Percentiles rank a stretch among this genome's conserved stretches.
These are phyloP conservation scores for Orbicella faveolata DNA, from an alignment of 64 coral and sea anemone species.

Conservation along the genomic window DNA sequence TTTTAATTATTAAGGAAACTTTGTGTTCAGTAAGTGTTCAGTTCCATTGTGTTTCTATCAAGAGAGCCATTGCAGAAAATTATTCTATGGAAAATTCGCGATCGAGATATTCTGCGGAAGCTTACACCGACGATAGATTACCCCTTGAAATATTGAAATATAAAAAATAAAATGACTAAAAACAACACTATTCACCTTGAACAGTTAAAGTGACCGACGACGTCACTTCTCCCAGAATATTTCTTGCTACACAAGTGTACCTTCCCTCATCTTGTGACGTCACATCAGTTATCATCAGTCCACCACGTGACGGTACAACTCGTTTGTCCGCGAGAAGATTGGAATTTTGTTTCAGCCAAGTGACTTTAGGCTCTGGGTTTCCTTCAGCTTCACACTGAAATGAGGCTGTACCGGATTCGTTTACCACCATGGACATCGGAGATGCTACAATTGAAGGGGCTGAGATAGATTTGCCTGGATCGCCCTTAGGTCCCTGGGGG, in stretches of 20 bases:
- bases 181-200: neutral
- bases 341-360: slow-evolving; percentile 50
- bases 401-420: too few species aligned
- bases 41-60: too few species aligned
- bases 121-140: too few species aligned
- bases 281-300: slow-evolving; percentile 16
- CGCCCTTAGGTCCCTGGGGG: slow-evolving; percentile 3
- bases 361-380: slow-evolving; percentile 24
- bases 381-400: too few species aligned
- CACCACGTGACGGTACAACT: neutral
- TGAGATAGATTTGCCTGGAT: too few species aligned
- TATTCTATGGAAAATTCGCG: too few species aligned
- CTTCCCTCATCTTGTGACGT: slow-evolving; percentile 29
- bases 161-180: too few species aligned
- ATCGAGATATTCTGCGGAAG: too few species aligned
- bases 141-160: too few species aligned
- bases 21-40: neutral
- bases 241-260: slow-evolving; percentile 30
- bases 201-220: slow-evolving; percentile 20
- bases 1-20: neutral
- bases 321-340: neutral
- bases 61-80: too few species aligned
- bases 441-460: too few species aligned
- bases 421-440: too few species aligned
- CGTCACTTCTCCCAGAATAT: slow-evolving; percentile 18